Evolutionary conservation across 2,113 vertebrate genomes (phyloP), one percentile per base, ranked within the genome.

Genomic region (Shinisaurus crocodilurus): DNA sequence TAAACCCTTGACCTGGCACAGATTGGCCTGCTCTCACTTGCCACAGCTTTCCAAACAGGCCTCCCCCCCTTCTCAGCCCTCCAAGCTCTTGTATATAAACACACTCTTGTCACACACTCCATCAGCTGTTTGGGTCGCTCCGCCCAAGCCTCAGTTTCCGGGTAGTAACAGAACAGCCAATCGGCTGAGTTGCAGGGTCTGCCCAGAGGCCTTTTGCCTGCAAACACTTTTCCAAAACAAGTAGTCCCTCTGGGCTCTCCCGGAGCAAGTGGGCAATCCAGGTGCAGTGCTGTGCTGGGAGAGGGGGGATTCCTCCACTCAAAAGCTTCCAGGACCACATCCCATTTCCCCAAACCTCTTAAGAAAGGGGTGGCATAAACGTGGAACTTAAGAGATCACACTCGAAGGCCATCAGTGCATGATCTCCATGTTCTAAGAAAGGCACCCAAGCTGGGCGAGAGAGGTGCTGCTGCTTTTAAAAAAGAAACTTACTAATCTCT

Each of bases 111-210:
- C 96, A 95, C 96, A 97, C 96, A 97, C 96, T 97, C 97, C 96
- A 98, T 97, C 98, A 97, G 98, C 98, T 97, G 98, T 97, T 98
- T 6, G 84, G 74, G 92, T 93, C 93, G 96, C 96, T 95, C 97
- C 98, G 96, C 97, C 98, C 97, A 95, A 95, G 87, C 91, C 86
- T 93, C 86, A 94, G 97, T 98, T 99, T 99, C 98, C 98, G 98
- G 99, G 97, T 99, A 98, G 98, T 98, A 99, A 99, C 98, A 99
- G 97, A 94, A 96, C 93, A 97, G 95, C 99, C 99, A 99, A 99
- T 99, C 97, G 96, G 96, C 90, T 91, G 95, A 94, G 96, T 92
- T 95, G 81, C 0, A 82, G 97, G 95, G 95, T n/a, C 95, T 95
- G 96, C 95, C 95, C 88, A 5, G 67, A 88, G 96, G 97, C 97